phyloP scores from a whole-genome alignment of 2,888 invertebrate genomes.

The Beris chalybata region DNA sequence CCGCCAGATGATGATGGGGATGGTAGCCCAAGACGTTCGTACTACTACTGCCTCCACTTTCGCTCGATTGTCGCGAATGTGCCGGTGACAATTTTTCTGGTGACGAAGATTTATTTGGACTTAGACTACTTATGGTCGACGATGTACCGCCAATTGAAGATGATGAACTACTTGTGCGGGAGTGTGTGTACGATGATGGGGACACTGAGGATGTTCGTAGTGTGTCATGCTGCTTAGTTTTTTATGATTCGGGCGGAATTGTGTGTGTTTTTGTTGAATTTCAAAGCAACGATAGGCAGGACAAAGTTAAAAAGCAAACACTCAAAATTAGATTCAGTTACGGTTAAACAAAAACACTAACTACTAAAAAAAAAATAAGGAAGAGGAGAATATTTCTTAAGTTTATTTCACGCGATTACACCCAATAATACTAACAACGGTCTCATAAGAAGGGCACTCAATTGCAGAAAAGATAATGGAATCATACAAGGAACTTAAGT shows the following conservation, averaged over 20 bases:
- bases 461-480: too few relatives aligned
- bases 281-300: conserved; percentile 8
- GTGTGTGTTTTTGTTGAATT: conserved; percentile 34
- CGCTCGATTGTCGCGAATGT: conserved; percentile 40
- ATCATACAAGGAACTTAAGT: too few relatives aligned
- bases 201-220: conserved; percentile 46
- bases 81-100: conserved; percentile 40
- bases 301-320: conserved; percentile 24
- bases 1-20: conserved; percentile 39
- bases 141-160: conserved; percentile 38
- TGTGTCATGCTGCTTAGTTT: conserved; percentile 42
- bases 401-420: too few relatives aligned
- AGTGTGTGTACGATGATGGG: conserved; percentile 42
- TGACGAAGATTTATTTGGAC: conserved; percentile 39
- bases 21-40: conserved; percentile 14
- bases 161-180: conserved; percentile 53
- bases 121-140: conserved; percentile 34
- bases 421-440: too few relatives aligned
- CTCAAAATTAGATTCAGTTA: conserved; percentile 13
- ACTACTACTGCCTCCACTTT: conserved; percentile 36
- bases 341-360: background rate
- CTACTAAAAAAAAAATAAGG: background rate
- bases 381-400: conserved; percentile 1
- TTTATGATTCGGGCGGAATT: conserved; percentile 36
- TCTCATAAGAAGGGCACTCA: too few relatives aligned